These are phyloP conservation scores for Dynastes grantii DNA, from an alignment of 2,888 invertebrate species.

Conservation along the genomic window DNA sequence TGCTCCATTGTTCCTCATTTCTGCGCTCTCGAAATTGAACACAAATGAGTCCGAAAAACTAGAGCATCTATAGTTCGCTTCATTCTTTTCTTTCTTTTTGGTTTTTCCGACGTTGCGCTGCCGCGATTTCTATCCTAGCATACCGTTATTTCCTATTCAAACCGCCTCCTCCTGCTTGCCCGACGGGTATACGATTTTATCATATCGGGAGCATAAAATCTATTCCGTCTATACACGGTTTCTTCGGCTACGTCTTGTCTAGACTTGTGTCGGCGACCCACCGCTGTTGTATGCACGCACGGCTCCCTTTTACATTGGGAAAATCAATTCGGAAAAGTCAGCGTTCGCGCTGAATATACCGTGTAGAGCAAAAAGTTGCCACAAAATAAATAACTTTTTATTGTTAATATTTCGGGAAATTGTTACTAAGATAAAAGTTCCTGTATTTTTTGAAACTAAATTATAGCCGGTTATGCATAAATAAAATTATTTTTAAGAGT, in stretches of 20 bases:
- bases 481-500: too few relatives aligned
- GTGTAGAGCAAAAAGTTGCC: too few relatives aligned
- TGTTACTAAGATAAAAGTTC: too few relatives aligned
- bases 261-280: constrained; percentile 37
- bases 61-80: constrained; percentile 6
- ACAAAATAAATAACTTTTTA: too few relatives aligned
- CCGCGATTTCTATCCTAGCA: constrained; percentile 3
- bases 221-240: constrained; percentile 24
- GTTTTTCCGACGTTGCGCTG: neutral
- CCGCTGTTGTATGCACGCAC: constrained; percentile 25
- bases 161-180: neutral
- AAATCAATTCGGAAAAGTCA: constrained; percentile 35
- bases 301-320: constrained; percentile 12
- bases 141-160: neutral
- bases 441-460: too few relatives aligned
- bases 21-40: constrained; percentile 27
- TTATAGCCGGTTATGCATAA: too few relatives aligned
- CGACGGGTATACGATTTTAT: constrained; percentile 6
- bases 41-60: constrained; percentile 22
- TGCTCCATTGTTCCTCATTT: constrained; percentile 8
- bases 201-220: constrained; percentile 39
- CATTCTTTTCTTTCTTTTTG: neutral
- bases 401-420: too few relatives aligned
- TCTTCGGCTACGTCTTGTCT: constrained; percentile 36
- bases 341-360: neutral